Base-by-base conservation (phyloP, 2,113 vertebrate species). In the Tetraodon nigroviridis region DNA sequence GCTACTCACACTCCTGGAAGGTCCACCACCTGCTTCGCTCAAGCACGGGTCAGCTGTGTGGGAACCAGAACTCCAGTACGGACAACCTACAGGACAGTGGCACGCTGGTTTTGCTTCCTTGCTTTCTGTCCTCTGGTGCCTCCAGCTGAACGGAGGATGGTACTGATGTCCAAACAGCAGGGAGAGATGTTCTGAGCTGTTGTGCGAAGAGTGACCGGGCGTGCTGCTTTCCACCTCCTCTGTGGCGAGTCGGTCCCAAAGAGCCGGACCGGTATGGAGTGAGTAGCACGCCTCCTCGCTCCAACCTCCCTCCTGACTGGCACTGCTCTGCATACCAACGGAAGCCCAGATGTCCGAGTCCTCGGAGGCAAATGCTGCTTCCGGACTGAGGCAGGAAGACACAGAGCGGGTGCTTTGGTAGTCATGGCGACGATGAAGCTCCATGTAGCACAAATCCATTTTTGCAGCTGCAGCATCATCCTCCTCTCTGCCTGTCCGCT, bases 131-230 rank as follows among this genome's bases (percentile, higher is more conserved):
- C 61, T 73, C 8, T 55, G 47, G 20, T 66, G 48, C 48, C 76
- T 76, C 80, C 82, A 85, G 52, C 84, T 83, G 4, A 70, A 83
- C 81, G 3, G 86, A 84, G 40, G 86, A 64, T 80, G 86, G 61
- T 83, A 79, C 29, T 85, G 74, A 0, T 68, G 79, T 69, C 85
- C 87, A 65, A 90, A 92, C 27, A 91, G 74, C 65, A 87, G 58
- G 8, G 87, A 89, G 11, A 90, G 80, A 57, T 90, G 90, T 57
- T 92, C 89, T n/a, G 87, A 91, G 61, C 89, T 91, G 64, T 76
- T 82, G 22, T 74, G 44, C 19, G 87, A 88, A 12, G 89, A 90
- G 60, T 81, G 87, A 2, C 74, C 86, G 0, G 83, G 75, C 21
- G 87, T 88, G 59, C 77, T 86, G 69, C 82, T 83, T 58, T 72